These are phyloP conservation scores for Xenentodon cancila DNA, from an alignment of 2,797 vertebrate genomes.

Conservation along the genomic window DNA sequence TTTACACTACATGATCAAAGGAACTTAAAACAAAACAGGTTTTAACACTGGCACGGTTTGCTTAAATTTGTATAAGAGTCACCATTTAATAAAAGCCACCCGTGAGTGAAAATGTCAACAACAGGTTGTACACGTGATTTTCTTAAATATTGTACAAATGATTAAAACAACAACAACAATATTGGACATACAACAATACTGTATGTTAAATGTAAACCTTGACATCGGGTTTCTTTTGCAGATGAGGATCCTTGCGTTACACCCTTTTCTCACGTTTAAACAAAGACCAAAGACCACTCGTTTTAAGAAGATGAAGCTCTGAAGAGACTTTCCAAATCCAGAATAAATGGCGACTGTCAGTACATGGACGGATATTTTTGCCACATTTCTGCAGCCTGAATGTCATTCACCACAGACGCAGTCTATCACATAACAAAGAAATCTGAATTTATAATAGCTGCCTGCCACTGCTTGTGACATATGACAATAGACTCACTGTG, in stretches of 20 bases:
- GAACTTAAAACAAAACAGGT: neutral
- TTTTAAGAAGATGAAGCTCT: no score
- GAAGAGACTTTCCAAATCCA: neutral
- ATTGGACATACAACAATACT: no score
- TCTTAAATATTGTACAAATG: no score
- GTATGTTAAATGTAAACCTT: neutral
- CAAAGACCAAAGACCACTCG: no score
- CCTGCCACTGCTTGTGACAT: constrained; percentile 28
- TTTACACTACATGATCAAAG: neutral
- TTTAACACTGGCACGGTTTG: no score
- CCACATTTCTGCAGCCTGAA: constrained; percentile 19
- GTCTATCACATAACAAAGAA: constrained; percentile 20
- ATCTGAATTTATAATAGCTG: constrained; percentile 38
- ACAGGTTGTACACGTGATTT: neutral
- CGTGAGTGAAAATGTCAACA: constrained; percentile 2
- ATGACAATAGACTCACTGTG: constrained; percentile 56
- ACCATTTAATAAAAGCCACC: neutral
- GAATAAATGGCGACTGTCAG: constrained; percentile 5
- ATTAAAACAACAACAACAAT: no score
- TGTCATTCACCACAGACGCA: constrained; percentile 28
- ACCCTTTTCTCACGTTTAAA: no score
- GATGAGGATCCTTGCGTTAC: neutral
- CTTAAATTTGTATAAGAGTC: neutral
- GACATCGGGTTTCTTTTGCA: neutral
- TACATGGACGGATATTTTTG: constrained; percentile 16